Evolutionary conservation across 2,888 invertebrate species (phyloP), one percentile per base, ranked within the genome.

Genomic region (Lycia hirtaria): DNA sequence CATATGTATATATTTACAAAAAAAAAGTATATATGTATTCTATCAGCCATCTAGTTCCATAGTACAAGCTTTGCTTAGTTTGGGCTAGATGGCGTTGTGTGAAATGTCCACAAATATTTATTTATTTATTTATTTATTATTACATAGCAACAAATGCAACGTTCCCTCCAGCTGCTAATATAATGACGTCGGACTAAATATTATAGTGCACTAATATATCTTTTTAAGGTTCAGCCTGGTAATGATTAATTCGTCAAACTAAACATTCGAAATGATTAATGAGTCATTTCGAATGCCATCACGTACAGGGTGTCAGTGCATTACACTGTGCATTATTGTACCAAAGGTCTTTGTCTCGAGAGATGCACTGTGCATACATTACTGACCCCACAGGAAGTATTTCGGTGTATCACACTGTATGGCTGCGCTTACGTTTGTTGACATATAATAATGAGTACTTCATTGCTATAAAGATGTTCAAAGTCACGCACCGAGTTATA

Each of bases 371-470:
- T n/a, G 45, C 56, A 51, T 47, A 45, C n/a, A 56, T 45, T 56
- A 56, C 14, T 51, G 50, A 47, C 56, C 51, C 3, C 51, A 56
- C 56, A 56, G 56, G 51, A 56, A 47, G 56, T 45, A 33, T 56
- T 56, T 44, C 10, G 38, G 51, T 20, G 51, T 51, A 14, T 10
- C 17, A 9, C 17, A 9, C 10, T 40, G 37, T 12, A 26, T 26
- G 7, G 10, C 14, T 6, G 10, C 2, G 4, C 3, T 7, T 4
- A 32, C 9, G 6, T 26, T 26, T 26, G 26, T 26, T 26, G 26
- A 26, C 26, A 26, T 26, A 5, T 5, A 9, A 26, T 6, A 26
- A 9, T 26, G 1, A 26, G 26, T 26, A 6, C n/a, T n/a, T n/a
- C n/a, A n/a, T n/a, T 26, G 6, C 26, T 26, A 9, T 6, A 26